phyloP scores from a whole-genome alignment of 1,140 invertebrate species.

The Tetragnatha versicolor region DNA sequence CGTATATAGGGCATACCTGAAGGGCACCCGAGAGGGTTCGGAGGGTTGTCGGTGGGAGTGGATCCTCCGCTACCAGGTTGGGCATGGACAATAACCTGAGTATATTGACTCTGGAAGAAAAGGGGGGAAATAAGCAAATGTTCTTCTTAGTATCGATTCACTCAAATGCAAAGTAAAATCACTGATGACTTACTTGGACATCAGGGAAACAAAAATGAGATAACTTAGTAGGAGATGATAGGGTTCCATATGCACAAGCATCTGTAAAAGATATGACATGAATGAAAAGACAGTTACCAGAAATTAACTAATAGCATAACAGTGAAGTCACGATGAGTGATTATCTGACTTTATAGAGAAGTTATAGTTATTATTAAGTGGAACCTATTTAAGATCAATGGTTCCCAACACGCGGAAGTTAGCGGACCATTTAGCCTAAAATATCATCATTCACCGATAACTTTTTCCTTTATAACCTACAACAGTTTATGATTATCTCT shows the following conservation, averaged over 20 bases:
- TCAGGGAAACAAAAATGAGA: conserved; percentile 49
- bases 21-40: conserved; percentile 38
- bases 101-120: conserved; percentile 50
- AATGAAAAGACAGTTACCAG: no score
- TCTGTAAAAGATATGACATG: conserved; percentile 19
- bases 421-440: no score
- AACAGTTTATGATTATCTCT: no score
- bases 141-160: neutral
- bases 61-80: conserved; percentile 43
- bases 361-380: no score
- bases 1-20: conserved; percentile 47
- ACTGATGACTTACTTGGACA: conserved; percentile 5
- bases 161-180: neutral
- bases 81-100: conserved; percentile 50
- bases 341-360: no score
- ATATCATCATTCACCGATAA: no score
- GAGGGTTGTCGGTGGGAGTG: conserved; percentile 39
- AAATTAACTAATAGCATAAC: no score
- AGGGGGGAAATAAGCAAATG: neutral
- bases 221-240: conserved; percentile 35
- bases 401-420: no score
- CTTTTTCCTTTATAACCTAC: no score
- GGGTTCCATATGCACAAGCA: conserved; percentile 3
- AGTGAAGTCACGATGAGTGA: no score
- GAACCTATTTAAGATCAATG: no score